Base-by-base conservation (phyloP, 2,113 vertebrate species). In the Cisticola juncidis region DNA sequence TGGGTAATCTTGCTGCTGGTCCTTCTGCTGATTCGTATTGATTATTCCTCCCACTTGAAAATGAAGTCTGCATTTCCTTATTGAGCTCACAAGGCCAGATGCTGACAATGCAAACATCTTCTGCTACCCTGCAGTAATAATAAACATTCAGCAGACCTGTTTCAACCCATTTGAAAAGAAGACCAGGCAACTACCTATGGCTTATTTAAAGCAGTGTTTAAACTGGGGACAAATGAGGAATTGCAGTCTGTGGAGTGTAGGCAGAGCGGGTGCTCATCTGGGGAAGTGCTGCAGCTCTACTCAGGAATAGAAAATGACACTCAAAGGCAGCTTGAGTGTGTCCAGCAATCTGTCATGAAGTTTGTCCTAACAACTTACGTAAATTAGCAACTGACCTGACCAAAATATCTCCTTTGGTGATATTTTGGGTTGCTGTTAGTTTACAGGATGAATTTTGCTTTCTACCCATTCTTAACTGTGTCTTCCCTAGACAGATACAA, bases 21-120 rank as follows among this genome's bases (percentile, higher is more conserved):
- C 64, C 11, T 77, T 61, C 53, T 93, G 33, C 51, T 94, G 82
- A 81, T 83, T 92, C 33, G 12, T 81, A 92, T 94, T 90, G 92
- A 94, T 93, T 88, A 73, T 72, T 81, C 38, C 51, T 78, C 80
- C 88, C 58, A 57, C 53, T 48, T 56, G 54, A 82, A 91, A 58
- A 65, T 11, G 12, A 68, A 58, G 51, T 44, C 58, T 85, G 18
- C 19, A 50, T 90, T 86, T 94, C 77, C 56, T 68, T 68, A 19
- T 8, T 68, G 69, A 74, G 36, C 24, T 56, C 77, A 40, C 22
- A 51, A 61, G 60, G 33, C 64, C 45, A 68, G 85, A 45, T 80
- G 74, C 40, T 28, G 42, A 79, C 71, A 88, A 92, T 68, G 69
- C 83, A 81, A 91, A 92, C 26, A 58, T 48, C 26, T 57, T 70